Conservation (phyloP, 2,113 vertebrate genomes). For the Megaleporinus macrocephalus region DNA sequence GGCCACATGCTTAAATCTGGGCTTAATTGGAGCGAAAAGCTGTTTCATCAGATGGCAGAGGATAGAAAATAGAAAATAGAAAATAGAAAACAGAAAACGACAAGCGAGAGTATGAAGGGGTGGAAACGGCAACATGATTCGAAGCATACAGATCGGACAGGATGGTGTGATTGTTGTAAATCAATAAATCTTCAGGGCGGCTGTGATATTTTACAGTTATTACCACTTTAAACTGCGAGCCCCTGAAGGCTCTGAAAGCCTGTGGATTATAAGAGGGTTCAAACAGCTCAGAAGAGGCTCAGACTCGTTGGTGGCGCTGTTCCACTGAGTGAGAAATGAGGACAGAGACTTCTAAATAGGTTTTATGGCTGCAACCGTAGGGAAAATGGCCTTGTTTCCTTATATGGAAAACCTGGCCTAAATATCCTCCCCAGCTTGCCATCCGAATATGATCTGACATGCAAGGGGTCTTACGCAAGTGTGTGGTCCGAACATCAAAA, state of each 20-base stretch:
- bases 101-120: not conserved
- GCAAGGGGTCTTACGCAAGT: slow-evolving; percentile 20
- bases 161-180: not conserved
- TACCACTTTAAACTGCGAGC: not conserved
- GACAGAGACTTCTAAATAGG: slow-evolving; percentile 54
- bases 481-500: not conserved
- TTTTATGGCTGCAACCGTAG: slow-evolving; percentile 54
- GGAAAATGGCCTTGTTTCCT: slow-evolving; percentile 57
- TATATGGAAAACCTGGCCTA: slow-evolving; percentile 59
- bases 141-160: not conserved
- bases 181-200: not conserved
- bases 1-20: slow-evolving; percentile 40
- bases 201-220: not conserved
- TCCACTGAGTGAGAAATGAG: slow-evolving; percentile 47
- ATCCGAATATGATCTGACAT: slow-evolving; percentile 37
- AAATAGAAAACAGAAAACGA: slow-evolving; percentile 39
- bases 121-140: not conserved
- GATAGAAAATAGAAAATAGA: slow-evolving; percentile 42
- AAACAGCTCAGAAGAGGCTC: not conserved
- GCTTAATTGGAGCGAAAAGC: slow-evolving; percentile 46
- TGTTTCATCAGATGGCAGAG: slow-evolving; percentile 42
- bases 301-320: slow-evolving; percentile 21
- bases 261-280: not conserved
- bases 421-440: slow-evolving; percentile 40
- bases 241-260: not conserved